Conservation (phyloP, 2,888 invertebrate species). For the Dolomedes plantarius region DNA sequence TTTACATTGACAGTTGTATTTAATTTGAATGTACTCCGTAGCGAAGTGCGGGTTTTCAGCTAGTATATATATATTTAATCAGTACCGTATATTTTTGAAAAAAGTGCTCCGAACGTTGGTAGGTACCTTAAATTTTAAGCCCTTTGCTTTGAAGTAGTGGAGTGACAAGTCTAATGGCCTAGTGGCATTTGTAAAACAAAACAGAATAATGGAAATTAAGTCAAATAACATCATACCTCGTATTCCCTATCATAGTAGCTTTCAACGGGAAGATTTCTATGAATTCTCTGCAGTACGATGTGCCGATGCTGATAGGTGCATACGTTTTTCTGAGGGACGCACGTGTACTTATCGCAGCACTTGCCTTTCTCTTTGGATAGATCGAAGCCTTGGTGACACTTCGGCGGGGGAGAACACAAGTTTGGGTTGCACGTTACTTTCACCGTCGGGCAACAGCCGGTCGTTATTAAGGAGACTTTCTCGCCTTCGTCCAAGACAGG, state of each 20-base stretch:
- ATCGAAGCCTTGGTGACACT: constrained; percentile 79
- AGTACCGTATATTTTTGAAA: too few relatives aligned
- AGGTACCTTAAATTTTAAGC: too few relatives aligned
- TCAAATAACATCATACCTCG: constrained; percentile 26
- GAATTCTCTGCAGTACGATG: constrained; percentile 77
- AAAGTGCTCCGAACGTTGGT: too few relatives aligned
- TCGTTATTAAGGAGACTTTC: constrained; percentile 80
- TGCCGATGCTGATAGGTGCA: constrained; percentile 76
- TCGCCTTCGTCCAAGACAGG: constrained; percentile 79
- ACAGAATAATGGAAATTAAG: neutral
- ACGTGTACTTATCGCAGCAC: constrained; percentile 84
- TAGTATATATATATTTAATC: too few relatives aligned
- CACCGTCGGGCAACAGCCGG: constrained; percentile 85
- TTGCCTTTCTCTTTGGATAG: constrained; percentile 79
- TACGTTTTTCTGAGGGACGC: constrained; percentile 78
- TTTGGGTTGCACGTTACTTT: constrained; percentile 81
- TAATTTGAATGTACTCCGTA: too few relatives aligned
- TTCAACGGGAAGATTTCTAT: constrained; percentile 74
- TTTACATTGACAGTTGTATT: too few relatives aligned
- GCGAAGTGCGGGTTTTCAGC: too few relatives aligned
- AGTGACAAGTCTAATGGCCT: too few relatives aligned
- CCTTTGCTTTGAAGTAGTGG: too few relatives aligned
- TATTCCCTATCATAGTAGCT: constrained; percentile 33
- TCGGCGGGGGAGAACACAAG: constrained; percentile 81
- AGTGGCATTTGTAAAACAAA: too few relatives aligned